These are phyloP conservation scores for Macroglossus sobrinus DNA, from an alignment of 2,113 vertebrate genomes.

Conservation along the genomic window DNA sequence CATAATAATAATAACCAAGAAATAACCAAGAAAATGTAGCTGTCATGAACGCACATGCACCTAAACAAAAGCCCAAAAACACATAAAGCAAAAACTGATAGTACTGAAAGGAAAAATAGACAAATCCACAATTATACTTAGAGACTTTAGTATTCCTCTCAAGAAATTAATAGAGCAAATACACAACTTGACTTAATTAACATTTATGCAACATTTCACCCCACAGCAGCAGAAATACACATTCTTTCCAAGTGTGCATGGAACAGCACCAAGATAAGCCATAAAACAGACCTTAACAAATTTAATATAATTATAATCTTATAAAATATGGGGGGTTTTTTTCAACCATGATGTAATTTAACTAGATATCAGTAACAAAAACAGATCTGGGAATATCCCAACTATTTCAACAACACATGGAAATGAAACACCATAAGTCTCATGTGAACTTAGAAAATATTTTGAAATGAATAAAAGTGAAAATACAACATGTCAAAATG, in stretches of 20 bases:
- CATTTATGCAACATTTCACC: background rate
- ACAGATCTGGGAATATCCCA: background rate
- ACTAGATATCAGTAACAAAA: background rate
- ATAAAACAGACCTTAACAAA: background rate
- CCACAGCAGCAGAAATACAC: background rate
- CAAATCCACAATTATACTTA: background rate
- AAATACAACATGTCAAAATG: background rate
- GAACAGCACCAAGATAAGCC: background rate
- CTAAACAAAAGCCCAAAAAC: background rate
- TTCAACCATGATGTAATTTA: background rate
- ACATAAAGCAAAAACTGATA: background rate
- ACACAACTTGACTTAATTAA: background rate
- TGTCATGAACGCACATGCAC: background rate
- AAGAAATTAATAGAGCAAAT: background rate
- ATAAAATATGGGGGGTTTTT: background rate
- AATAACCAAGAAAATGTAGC: background rate
- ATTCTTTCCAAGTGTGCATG: background rate
- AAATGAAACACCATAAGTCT: background rate
- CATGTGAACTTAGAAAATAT: background rate
- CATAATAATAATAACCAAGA: background rate
- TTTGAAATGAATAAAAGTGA: background rate
- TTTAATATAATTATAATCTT: background rate
- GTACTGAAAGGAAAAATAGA: background rate
- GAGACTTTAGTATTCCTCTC: background rate
- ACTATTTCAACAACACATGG: background rate